Conservation (phyloP, 2,888 invertebrate genomes). For the Cosmia pyralina region DNA sequence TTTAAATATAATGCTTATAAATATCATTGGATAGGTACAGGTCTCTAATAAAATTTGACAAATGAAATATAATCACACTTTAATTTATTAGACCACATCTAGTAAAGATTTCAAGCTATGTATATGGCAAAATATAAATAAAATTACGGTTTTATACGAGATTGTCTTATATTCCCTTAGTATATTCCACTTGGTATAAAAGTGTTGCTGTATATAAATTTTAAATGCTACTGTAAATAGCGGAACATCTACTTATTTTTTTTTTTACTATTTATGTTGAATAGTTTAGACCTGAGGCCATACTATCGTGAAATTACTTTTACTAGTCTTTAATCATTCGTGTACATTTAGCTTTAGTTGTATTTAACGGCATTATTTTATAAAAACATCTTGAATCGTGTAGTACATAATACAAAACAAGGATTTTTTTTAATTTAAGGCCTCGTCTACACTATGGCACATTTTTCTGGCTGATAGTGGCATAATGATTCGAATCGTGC, state of each 20-base stretch:
- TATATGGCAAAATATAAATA: slow-evolving; percentile 1
- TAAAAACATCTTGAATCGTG: slow-evolving; percentile 1
- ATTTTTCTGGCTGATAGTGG: not conserved
- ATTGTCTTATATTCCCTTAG: no score
- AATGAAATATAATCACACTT: slow-evolving; percentile 18
- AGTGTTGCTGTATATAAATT: slow-evolving; percentile 72
- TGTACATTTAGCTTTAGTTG: slow-evolving; percentile 45
- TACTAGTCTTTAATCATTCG: slow-evolving; percentile 72
- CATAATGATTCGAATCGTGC: not conserved
- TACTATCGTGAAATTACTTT: slow-evolving; percentile 77
- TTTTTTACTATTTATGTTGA: slow-evolving; percentile 58
- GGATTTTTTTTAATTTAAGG: not conserved
- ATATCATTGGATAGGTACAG: no score
- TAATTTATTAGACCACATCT: not conserved
- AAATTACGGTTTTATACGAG: slow-evolving; percentile 21
- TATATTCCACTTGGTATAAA: slow-evolving; percentile 68
- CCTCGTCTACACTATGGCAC: slow-evolving; percentile 1
- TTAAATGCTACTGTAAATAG: slow-evolving; percentile 66
- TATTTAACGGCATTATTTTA: slow-evolving; percentile 26
- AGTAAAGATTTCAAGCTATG: slow-evolving; percentile 4
- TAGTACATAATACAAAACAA: slow-evolving; percentile 12
- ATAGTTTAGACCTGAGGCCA: slow-evolving; percentile 78
- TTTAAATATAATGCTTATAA: no score
- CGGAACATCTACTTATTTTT: slow-evolving; percentile 47
- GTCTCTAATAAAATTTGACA: slow-evolving; percentile 16